Base-by-base conservation (phyloP, 53 echinoderm and acorn worm genomes). In the Astropecten irregularis region DNA sequence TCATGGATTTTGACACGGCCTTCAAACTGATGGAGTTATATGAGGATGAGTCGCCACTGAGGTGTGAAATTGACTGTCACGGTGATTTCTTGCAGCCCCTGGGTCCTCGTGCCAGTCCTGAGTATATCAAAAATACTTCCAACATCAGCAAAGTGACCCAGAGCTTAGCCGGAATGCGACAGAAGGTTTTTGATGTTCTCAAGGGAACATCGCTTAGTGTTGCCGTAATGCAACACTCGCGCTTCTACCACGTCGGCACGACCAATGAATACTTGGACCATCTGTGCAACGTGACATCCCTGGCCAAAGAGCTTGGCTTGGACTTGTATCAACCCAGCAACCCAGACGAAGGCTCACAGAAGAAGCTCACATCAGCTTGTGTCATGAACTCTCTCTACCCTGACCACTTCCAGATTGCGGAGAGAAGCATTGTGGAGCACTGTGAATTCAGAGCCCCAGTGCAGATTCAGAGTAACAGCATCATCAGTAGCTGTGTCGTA, bases 11-110 rank as follows among this genome's bases (percentile, higher is more conserved):
- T 49, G 31, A 40, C 28, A 93, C 95, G 2, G 86, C 91, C 5
- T 79, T 59, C 40, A 95, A 91, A 69, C 64, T 95, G 29, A 69
- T 88, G 2, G 66, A 85, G 13, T 93, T 89, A 61, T 95, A 91
- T 65, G 54, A 71, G 10, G 53, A 88, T 39, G 88, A 77, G 37
- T 77, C 90, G 3, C 95, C 95, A 13, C 57, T 95, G 20, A 54
- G 68, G 8, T 93, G 81, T 89, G 95, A 95, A 28, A 89, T 95
- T 27, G 95, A 95, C 49, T 88, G 89, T 30, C 90, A 95, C 27
- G 95, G 95, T 1, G 95, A 95, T 52, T 93, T 95, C 69, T 30
- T 95, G 57, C 95, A 95, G 84, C 91, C 93, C 15, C 84, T 95
- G 5, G 95, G 95, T 23, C 82, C 72, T 30, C 83, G 81, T n/a